Conservation (phyloP, 2,888 invertebrate species). For the Phragmatobia fuliginosa region DNA sequence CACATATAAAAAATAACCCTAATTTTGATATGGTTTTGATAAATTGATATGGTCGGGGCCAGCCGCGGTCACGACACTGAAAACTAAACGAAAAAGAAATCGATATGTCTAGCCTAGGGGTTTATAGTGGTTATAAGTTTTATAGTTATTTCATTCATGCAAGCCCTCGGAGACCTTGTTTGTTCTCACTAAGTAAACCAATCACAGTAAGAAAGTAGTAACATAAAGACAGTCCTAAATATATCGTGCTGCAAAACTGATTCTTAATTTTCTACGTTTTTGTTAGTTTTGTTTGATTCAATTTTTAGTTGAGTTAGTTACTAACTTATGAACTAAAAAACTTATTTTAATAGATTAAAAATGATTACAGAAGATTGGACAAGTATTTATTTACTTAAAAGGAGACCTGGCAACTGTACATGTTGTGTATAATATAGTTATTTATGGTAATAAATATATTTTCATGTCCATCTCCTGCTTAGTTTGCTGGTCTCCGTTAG, state of each 20-base stretch:
- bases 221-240: background rate
- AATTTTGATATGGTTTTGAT: background rate
- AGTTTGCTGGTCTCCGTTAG: too few relatives aligned
- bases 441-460: too few relatives aligned
- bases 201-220: background rate
- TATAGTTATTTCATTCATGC: slow-evolving; percentile 36
- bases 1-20: background rate
- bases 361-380: too few relatives aligned
- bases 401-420: too few relatives aligned
- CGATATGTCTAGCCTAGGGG: slow-evolving; percentile 59
- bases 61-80: slow-evolving; percentile 33
- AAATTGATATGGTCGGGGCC: background rate
- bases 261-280: background rate
- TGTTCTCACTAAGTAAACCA: background rate
- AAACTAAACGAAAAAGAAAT: slow-evolving; percentile 51
- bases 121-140: slow-evolving; percentile 34
- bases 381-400: too few relatives aligned
- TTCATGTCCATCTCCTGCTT: too few relatives aligned
- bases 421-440: too few relatives aligned
- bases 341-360: too few relatives aligned
- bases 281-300: background rate
- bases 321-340: too few relatives aligned
- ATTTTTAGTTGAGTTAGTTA: background rate
- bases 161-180: background rate
- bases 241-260: background rate